Evolutionary conservation across 2,113 vertebrate genomes (phyloP).

Genomic region (Anarhynchus alexandrinus): DNA sequence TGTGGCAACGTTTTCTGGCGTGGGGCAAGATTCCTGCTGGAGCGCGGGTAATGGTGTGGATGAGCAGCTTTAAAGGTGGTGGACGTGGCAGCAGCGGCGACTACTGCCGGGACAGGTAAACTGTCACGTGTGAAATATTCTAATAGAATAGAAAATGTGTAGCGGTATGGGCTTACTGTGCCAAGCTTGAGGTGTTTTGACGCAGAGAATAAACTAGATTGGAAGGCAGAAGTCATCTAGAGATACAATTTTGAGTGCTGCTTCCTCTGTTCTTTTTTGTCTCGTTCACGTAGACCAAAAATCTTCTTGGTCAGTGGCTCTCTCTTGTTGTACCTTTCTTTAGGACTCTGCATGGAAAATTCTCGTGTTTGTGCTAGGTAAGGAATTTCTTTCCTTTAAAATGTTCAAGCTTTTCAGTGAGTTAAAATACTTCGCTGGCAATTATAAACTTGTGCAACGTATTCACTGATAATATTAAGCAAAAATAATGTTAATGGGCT

Average conservation of each 20-base stretch:
- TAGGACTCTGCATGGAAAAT: background rate
- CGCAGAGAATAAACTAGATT: background rate
- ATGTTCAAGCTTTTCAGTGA: background rate
- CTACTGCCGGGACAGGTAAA: background rate
- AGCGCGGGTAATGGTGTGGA: background rate
- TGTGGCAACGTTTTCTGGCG: background rate
- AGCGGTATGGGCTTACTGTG: background rate
- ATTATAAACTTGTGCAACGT: background rate
- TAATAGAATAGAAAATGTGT: background rate
- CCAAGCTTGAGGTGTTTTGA: background rate
- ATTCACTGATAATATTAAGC: background rate
- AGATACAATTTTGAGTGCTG: background rate
- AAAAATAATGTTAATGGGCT: background rate
- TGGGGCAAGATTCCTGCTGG: background rate
- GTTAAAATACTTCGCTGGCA: background rate
- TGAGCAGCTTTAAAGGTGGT: background rate
- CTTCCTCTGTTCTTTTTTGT: background rate
- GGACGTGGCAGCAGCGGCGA: background rate
- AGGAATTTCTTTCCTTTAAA: background rate
- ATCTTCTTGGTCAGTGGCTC: background rate
- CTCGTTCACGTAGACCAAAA: background rate
- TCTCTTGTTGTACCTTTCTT: background rate
- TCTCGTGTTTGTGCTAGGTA: accelerated
- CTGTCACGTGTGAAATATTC: background rate
- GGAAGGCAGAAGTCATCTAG: no score